Evolutionary conservation across 2,113 vertebrate genomes (phyloP), one percentile per base, ranked within the genome.

Genomic region (Ornithorhynchus anatinus): DNA sequence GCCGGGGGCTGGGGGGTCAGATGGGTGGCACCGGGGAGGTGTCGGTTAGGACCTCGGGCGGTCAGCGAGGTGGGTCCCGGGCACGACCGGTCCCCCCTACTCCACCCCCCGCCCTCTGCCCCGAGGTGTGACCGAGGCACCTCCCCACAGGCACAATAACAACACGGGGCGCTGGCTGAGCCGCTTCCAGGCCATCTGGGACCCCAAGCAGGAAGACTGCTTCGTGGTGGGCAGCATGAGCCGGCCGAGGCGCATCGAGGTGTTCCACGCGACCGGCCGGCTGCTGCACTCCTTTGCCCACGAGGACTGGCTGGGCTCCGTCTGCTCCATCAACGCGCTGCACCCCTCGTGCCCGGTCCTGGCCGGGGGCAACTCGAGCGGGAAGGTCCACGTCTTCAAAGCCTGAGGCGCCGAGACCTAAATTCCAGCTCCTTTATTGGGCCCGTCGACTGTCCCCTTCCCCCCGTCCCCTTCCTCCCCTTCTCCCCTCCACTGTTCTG

Each of bases 191-290:
- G 95, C 95, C 0, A 22, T 93, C 2, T 99, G 97, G 97, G 96
- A 98, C 86, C 96, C 96, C 16, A 96, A 95, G 36, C 92, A 74
- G 77, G 95, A 97, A 15, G 91, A 95, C 20, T 97, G 94, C 79
- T 89, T 97, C 16, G 80, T 93, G 19, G 90, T 96, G 59, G 96
- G 96, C 61, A 95, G 94, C 48, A 76, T 95, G 94, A 66, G 51
- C 0, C 83, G 58, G 8, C 94, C 94, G 0, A 74, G 94, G 1
- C 84, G 56, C 14, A 87, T 97, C 0, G 35, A 94, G 19, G 73
- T 96, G 39, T 96, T 94, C 87, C 94, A 93, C 0, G 92, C 94
- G 57, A 92, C 84, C 0, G 95, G 97, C 1, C 19, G 61, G 2
- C 1, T 37, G 4, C 72, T 94, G 72, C 93, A 96, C 71, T 50